Percentiles rank a stretch among this genome's conserved stretches.
Evolutionary conservation across 2,797 vertebrate genomes (phyloP).

Genomic region (Poliocrania exsul): DNA sequence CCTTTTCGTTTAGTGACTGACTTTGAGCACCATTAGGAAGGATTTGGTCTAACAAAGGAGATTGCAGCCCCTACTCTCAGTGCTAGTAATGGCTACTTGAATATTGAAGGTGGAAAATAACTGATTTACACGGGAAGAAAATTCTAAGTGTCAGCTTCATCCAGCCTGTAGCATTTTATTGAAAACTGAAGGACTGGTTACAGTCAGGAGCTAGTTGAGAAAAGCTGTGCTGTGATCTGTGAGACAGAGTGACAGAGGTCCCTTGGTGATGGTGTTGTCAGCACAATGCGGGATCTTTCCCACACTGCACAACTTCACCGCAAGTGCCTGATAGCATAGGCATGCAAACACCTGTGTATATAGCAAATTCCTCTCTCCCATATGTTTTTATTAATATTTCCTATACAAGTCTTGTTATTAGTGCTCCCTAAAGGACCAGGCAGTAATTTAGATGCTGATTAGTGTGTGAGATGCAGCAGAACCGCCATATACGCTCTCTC

Average conservation of each 20-base stretch:
- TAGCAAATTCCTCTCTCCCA: background rate
- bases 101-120: background rate
- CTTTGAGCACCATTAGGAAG: background rate
- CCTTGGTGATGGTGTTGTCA: background rate
- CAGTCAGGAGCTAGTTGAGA: background rate
- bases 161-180: background rate
- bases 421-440: background rate
- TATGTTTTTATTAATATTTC: slow-evolving; percentile 2
- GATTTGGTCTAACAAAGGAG: background rate
- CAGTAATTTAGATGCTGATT: slow-evolving; percentile 11
- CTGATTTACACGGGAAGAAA: background rate
- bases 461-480: background rate
- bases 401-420: background rate
- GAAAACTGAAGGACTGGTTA: background rate
- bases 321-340: background rate
- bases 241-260: background rate
- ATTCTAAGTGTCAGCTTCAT: background rate
- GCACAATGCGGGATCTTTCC: background rate
- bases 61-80: background rate
- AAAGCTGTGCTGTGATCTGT: background rate
- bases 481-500: background rate
- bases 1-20: background rate
- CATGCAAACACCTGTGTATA: background rate
- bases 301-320: background rate
- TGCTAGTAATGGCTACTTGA: background rate